Evolutionary conservation across 2,113 vertebrate species (phyloP).

Genomic region (Edolisoma coerulescens): DNA sequence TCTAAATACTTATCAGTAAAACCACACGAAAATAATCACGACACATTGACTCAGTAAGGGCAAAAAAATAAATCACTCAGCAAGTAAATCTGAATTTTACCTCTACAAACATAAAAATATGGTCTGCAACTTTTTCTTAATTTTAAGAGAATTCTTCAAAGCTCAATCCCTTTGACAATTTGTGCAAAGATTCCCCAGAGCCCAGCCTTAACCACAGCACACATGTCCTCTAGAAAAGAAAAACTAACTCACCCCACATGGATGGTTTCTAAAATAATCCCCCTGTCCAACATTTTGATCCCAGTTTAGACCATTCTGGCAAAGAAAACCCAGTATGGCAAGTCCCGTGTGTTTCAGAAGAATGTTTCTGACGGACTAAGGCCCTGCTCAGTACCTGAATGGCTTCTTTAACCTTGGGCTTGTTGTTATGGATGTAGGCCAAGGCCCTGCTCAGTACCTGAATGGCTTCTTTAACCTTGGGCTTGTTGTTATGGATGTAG

Average conservation of each 20-base stretch:
- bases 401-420: slow-evolving; percentile 84
- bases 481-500: slow-evolving; percentile 86
- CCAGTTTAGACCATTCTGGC: neutral
- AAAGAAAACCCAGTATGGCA: neutral
- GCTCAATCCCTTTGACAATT: neutral
- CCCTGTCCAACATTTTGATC: neutral
- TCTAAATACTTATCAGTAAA: neutral
- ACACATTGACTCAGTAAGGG: neutral
- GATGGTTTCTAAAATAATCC: neutral
- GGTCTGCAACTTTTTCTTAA: neutral
- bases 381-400: slow-evolving; percentile 75
- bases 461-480: slow-evolving; percentile 83
- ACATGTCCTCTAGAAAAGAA: neutral
- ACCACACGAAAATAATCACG: neutral
- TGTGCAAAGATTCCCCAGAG: neutral
- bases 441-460: slow-evolving; percentile 72
- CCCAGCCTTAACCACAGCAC: neutral
- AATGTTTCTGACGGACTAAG: neutral
- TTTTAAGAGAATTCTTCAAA: neutral
- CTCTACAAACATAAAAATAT: neutral
- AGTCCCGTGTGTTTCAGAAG: neutral
- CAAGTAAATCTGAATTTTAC: neutral
- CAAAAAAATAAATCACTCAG: neutral
- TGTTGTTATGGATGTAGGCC: slow-evolving; percentile 87
- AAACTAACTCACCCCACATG: neutral